phyloP scores from a whole-genome alignment of 2,113 vertebrate species.

The Nymphicus hollandicus region DNA sequence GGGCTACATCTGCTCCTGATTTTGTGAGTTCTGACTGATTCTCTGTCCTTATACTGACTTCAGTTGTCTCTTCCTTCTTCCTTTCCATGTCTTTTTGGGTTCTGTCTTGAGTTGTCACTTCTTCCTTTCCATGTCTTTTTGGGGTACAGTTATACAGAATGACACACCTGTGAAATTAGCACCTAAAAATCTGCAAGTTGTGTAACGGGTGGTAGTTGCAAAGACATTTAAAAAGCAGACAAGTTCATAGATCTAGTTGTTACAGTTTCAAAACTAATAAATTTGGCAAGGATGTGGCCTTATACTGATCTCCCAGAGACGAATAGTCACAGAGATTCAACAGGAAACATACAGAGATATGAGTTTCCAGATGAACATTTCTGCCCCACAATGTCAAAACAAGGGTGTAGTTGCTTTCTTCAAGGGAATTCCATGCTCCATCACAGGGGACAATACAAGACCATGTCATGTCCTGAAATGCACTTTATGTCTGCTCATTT shows the following conservation, averaged over 20 bases:
- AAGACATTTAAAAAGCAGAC: neutral
- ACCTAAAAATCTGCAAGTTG: neutral
- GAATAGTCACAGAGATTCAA: neutral
- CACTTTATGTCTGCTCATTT: neutral
- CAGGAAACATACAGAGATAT: neutral
- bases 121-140: neutral
- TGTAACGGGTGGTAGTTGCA: neutral
- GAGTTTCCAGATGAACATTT: neutral
- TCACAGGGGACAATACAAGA: neutral
- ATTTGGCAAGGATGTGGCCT: neutral
- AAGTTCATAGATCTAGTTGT: neutral
- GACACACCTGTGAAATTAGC: neutral
- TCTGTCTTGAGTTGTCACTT: neutral
- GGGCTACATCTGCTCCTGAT: constrained; percentile 9
- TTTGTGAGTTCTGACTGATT: constrained; percentile 2
- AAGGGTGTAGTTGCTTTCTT: neutral
- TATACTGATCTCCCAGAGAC: neutral
- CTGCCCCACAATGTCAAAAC: neutral
- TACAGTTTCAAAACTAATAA: neutral
- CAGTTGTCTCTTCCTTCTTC: neutral
- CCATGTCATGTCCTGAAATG: neutral
- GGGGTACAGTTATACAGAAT: neutral
- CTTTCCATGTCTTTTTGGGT: neutral
- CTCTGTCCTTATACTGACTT: neutral
- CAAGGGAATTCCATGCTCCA: neutral